Conservation (phyloP, 2,113 vertebrate species). For the Lynx canadensis region DNA sequence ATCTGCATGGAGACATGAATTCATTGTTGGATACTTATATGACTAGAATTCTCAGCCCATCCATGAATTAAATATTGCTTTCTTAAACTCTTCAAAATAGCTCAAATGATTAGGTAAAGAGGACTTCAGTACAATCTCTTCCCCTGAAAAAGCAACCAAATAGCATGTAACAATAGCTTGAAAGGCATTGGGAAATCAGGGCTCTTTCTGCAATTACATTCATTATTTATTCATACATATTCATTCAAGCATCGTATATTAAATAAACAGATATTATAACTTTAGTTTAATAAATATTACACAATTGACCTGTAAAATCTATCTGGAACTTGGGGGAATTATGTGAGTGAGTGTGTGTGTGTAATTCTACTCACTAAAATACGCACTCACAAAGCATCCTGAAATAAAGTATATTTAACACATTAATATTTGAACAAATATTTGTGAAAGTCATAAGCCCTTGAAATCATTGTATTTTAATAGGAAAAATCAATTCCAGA, state of each 20-base stretch:
- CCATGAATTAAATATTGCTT: neutral
- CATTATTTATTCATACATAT: neutral
- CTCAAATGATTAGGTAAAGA: neutral
- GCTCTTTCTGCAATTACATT: neutral
- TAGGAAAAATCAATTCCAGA: neutral
- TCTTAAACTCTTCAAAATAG: neutral
- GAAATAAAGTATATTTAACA: neutral
- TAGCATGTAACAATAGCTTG: neutral
- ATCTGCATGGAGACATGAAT: neutral
- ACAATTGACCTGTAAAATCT: neutral
- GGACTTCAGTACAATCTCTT: neutral
- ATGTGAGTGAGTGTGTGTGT: neutral
- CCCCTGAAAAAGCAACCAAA: neutral
- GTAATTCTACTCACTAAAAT: neutral
- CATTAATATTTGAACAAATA: slow-evolving; percentile 19
- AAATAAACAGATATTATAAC: neutral
- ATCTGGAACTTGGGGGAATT: neutral
- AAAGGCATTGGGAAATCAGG: neutral
- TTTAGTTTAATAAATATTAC: neutral
- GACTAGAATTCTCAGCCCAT: neutral
- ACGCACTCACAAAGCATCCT: neutral
- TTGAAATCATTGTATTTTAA: neutral
- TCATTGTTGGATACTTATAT: neutral
- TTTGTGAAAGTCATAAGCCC: neutral
- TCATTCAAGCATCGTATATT: neutral